Conservation (phyloP, 2,113 vertebrate genomes). For the Labrus mixtus region DNA sequence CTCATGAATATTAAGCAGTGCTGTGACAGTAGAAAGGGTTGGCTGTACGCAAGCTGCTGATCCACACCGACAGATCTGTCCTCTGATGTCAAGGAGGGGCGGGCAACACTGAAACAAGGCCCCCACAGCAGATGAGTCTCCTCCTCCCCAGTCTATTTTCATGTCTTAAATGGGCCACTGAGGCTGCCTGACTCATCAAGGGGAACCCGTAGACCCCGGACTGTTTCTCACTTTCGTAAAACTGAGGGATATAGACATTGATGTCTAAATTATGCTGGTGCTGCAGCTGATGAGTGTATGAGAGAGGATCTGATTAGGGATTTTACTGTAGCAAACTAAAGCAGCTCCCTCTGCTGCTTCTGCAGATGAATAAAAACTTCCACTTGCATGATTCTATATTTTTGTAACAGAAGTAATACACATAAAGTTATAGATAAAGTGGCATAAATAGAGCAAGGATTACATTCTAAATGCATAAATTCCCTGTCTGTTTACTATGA, state of each 20-base stretch:
- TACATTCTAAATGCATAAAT: constrained; percentile 22
- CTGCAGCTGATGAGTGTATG: constrained; percentile 62
- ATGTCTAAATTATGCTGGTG: constrained; percentile 81
- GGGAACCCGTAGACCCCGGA: constrained; percentile 65
- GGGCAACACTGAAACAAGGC: constrained; percentile 60
- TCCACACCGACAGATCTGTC: constrained; percentile 82
- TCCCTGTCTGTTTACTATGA: constrained; percentile 21
- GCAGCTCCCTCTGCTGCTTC: constrained; percentile 77
- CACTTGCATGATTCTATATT: constrained; percentile 48
- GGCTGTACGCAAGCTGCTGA: constrained; percentile 76
- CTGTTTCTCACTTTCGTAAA: constrained; percentile 67
- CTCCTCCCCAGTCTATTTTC: constrained; percentile 73
- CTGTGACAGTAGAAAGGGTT: constrained; percentile 81
- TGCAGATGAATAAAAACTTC: constrained; percentile 58
- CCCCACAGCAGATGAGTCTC: constrained; percentile 66
- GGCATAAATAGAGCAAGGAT: constrained; percentile 42
- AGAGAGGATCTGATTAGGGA: constrained; percentile 72
- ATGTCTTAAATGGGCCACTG: constrained; percentile 80
- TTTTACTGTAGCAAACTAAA: constrained; percentile 66
- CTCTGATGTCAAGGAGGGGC: constrained; percentile 81
- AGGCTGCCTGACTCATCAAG: constrained; percentile 79
- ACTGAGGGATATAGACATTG: constrained; percentile 75
- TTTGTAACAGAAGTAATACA: constrained; percentile 19
- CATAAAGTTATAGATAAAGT: constrained; percentile 9
- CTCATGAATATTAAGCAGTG: constrained; percentile 88